Evolutionary conservation across 2,797 vertebrate species (phyloP).

Genomic region (Sebastes itinus): DNA sequence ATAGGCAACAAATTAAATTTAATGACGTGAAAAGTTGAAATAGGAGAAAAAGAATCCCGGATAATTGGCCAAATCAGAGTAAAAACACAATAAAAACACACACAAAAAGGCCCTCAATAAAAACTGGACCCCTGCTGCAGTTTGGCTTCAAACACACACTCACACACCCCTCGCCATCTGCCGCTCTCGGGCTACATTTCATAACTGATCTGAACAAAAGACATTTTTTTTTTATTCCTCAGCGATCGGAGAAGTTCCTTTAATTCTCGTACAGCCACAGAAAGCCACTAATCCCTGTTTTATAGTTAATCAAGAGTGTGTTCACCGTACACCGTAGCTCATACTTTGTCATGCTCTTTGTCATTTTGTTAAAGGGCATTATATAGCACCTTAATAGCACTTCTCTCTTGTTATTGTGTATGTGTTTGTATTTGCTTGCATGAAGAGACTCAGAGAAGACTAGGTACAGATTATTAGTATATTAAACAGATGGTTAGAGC

Average conservation of each 20-base stretch:
- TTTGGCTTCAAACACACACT: slow-evolving; percentile 19
- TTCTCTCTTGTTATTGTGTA: background rate
- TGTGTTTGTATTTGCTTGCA: background rate
- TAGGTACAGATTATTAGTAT: slow-evolving; percentile 10
- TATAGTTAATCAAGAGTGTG: slow-evolving; percentile 14
- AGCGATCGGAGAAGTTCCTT: background rate
- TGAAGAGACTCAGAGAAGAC: background rate
- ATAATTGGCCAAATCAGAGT: background rate
- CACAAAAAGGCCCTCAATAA: background rate
- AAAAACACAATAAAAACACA: background rate
- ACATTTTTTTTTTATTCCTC: background rate
- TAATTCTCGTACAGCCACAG: slow-evolving; percentile 5
- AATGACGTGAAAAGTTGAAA: background rate
- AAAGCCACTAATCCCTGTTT: slow-evolving; percentile 17
- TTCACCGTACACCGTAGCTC: background rate
- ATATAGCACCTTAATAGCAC: background rate
- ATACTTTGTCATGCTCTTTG: background rate
- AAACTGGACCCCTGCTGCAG: slow-evolving; percentile 16
- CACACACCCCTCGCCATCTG: slow-evolving; percentile 33
- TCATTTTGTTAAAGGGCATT: background rate
- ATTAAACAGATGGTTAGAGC: slow-evolving; percentile 45
- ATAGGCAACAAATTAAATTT: background rate
- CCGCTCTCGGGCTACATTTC: slow-evolving; percentile 20
- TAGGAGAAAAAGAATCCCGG: background rate
- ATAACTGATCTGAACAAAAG: slow-evolving; percentile 28